Evolutionary conservation across 2,797 vertebrate species (phyloP).

Genomic region (Melanotaenia pygmaea): DNA sequence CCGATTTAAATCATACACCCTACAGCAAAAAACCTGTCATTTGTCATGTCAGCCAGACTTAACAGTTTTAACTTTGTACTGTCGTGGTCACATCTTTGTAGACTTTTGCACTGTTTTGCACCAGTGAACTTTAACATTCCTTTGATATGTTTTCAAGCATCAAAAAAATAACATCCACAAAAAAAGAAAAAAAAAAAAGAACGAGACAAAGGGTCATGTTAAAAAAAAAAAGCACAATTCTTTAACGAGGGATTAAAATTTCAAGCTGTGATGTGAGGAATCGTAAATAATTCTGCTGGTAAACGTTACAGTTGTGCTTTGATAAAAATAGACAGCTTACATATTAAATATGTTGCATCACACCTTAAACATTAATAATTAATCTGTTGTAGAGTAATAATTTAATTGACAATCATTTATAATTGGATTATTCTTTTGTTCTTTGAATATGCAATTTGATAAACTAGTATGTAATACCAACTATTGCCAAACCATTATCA

Average conservation of each 20-base stretch:
- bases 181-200: conserved; percentile 7
- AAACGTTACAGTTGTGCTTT: conserved; percentile 18
- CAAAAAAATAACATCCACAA: conserved; percentile 48
- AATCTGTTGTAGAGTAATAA: conserved; percentile 28
- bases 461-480: conserved; percentile 48
- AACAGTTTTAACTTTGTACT: conserved; percentile 72
- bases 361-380: conserved; percentile 14
- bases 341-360: conserved; percentile 12
- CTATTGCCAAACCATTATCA: conserved; percentile 56
- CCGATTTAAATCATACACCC: conserved; percentile 45
- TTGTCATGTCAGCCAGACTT: conserved; percentile 60
- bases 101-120: conserved; percentile 84
- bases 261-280: conserved; percentile 36
- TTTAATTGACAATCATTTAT: conserved; percentile 73
- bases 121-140: conserved; percentile 74
- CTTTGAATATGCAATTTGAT: conserved; percentile 31
- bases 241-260: conserved; percentile 52
- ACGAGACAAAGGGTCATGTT: conserved; percentile 21
- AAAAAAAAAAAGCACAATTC: conserved; percentile 16
- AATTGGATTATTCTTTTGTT: conserved; percentile 55
- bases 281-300: conserved; percentile 19
- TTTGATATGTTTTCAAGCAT: conserved; percentile 70
- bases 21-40: conserved; percentile 51
- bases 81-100: conserved; percentile 73
- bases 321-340: conserved; percentile 24